Base-by-base conservation (phyloP, 2,113 vertebrate genomes). In the Fulmarus glacialis region DNA sequence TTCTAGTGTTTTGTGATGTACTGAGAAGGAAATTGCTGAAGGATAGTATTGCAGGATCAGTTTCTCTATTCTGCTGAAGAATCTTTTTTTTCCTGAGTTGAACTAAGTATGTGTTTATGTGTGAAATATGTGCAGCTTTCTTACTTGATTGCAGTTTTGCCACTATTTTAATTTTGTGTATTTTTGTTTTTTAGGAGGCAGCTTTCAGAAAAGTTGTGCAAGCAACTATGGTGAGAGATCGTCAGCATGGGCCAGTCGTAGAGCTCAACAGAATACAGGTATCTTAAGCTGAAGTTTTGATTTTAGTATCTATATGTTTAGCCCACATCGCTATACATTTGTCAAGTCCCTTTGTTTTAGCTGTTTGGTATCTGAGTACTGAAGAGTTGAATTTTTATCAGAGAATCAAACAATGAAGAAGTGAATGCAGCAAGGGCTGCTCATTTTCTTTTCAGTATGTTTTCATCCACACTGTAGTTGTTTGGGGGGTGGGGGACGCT, bases 211-310 rank as follows among this genome's bases (percentile, higher is more conserved):
- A 99, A 93, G 99, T 99, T 29, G 99, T 99, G 12, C 99, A 99
- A 94, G 99, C 99, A 38, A 99, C 99, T 5, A 99, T 99, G 99
- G 99, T 99, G 93, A 98, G 99, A 92, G 99, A 99, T 97, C 97
- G 99, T 38, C 99, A 99, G 72, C 99, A 99, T 0, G 99, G 99
- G 11, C 99, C 99, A 6, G 99, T 99, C 1, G 99, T 99, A 81
- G 99, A 99, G 91, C 98, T 99, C 85, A 99, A 99, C 97, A 98
- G 99, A 89, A 99, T 99, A 96, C 99, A 99, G 99, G 99, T 99
- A 98, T 73, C 13, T 40, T 21, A 6, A 83, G 8, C 27, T 58
- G 22, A 50, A 55, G 5, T n/a, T 81, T 15, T 60, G 14, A 36
- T 59, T 79, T 74, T 43, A 48, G 6, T 43, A 14, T 45, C 43